Conservation (phyloP, 2,113 vertebrate species). For the Mesembrinibis cayennensis region DNA sequence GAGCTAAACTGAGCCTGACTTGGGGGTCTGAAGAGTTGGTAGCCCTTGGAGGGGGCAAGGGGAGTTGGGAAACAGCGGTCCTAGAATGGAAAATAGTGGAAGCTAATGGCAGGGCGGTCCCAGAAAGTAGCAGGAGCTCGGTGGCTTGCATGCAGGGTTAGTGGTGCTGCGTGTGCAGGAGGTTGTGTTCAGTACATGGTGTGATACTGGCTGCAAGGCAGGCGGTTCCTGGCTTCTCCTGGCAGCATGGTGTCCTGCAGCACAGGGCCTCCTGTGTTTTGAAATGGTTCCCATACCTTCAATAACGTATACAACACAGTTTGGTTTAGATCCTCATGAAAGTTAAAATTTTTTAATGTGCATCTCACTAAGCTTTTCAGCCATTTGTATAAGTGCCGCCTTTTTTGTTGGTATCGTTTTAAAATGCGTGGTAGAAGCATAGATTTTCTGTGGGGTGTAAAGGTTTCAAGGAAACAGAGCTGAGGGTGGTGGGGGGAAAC, state of each 20-base stretch:
- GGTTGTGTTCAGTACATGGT: not conserved
- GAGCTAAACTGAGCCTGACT: not conserved
- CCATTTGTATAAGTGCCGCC: not conserved
- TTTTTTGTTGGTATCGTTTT: not conserved
- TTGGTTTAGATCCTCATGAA: not conserved
- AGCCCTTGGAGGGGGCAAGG: not conserved
- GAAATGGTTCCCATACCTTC: not conserved
- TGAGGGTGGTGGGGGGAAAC: no score
- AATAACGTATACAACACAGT: rapidly evolving
- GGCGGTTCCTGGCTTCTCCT: not conserved
- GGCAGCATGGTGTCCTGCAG: not conserved
- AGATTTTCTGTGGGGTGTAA: not conserved
- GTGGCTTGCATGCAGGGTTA: not conserved
- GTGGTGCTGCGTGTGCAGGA: not conserved
- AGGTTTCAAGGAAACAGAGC: not conserved
- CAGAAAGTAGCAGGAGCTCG: rapidly evolving
- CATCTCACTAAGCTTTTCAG: not conserved
- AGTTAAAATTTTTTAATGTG: not conserved
- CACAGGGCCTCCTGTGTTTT: not conserved
- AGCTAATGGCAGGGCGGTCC: not conserved
- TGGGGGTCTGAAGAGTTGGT: not conserved
- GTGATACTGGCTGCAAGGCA: not conserved
- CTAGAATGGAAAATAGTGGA: not conserved
- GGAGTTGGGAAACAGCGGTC: not conserved
- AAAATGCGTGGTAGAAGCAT: not conserved